A percentile compares a stretch with the other conserved stretches of the same genome.
These are phyloP conservation scores for Adineta ricciae DNA, from an alignment of 2,888 invertebrate genomes.

Conservation along the genomic window DNA sequence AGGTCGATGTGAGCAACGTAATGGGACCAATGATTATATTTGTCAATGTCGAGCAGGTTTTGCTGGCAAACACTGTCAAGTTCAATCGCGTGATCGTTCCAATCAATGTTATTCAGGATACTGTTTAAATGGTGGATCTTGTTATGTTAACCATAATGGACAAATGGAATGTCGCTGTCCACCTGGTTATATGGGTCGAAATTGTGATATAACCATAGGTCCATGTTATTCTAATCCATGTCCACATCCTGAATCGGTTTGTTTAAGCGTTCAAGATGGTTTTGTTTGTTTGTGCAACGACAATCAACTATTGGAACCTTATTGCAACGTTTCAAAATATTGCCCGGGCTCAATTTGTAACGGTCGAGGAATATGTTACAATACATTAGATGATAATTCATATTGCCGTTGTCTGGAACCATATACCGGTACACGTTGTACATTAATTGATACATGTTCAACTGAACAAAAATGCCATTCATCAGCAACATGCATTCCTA, in stretches of 20 bases:
- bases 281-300: constrained; percentile 18
- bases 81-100: constrained; percentile 5
- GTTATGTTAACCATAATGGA: not conserved
- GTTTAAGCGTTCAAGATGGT: constrained; percentile 10
- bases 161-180: not conserved
- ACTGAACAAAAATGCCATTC: not conserved
- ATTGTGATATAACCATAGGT: constrained; percentile 18
- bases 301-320: constrained; percentile 14
- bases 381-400: not conserved
- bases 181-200: not conserved
- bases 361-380: constrained; percentile 6
- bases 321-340: constrained; percentile 3
- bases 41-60: not conserved
- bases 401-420: constrained; percentile 19
- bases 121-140: not conserved
- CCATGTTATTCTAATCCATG: constrained; percentile 10
- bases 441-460: constrained; percentile 14
- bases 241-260: not conserved
- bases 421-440: not conserved
- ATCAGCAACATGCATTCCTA: constrained; percentile 1
- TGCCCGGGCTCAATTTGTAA: constrained; percentile 14
- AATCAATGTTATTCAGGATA: not conserved
- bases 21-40: not conserved
- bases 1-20: not conserved
- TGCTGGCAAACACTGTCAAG: not conserved